A percentile compares a stretch with the other conserved stretches of the same genome.
phyloP scores from a whole-genome alignment of 2,888 invertebrate species.

The Pseudococcus viburni region DNA sequence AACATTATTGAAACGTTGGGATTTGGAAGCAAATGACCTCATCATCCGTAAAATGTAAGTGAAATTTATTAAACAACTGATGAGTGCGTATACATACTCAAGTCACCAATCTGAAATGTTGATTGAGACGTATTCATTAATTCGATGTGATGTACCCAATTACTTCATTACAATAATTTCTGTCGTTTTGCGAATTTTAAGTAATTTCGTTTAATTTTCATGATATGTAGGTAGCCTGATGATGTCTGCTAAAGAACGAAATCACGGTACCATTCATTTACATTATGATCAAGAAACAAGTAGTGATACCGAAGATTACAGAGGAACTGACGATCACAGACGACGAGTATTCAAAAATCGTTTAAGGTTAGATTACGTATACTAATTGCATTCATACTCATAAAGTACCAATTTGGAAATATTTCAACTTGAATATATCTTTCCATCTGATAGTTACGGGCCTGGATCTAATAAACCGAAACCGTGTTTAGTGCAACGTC shows the following conservation, averaged over 20 bases:
- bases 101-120: not conserved
- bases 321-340: conserved; percentile 80
- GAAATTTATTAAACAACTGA: not conserved
- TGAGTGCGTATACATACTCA: not conserved
- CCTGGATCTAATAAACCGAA: conserved; percentile 77
- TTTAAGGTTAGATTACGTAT: conserved; percentile 47
- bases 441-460: conserved; percentile 75
- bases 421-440: not conserved
- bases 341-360: conserved; percentile 76
- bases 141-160: not conserved
- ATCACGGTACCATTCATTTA: conserved; percentile 27
- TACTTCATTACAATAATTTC: not conserved
- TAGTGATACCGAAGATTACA: conserved; percentile 88
- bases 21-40: conserved; percentile 21
- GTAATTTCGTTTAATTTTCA: not conserved
- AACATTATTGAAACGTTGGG: not conserved
- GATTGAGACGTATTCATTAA: not conserved
- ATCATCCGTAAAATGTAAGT: conserved; percentile 3
- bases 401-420: not conserved
- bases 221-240: not conserved
- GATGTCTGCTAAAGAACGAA: conserved; percentile 64
- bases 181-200: not conserved
- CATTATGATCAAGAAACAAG: conserved; percentile 72
- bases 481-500: conserved; percentile 77
- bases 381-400: not conserved